Conservation (phyloP, 2,797 vertebrate genomes). For the Chromobotia macracanthus region DNA sequence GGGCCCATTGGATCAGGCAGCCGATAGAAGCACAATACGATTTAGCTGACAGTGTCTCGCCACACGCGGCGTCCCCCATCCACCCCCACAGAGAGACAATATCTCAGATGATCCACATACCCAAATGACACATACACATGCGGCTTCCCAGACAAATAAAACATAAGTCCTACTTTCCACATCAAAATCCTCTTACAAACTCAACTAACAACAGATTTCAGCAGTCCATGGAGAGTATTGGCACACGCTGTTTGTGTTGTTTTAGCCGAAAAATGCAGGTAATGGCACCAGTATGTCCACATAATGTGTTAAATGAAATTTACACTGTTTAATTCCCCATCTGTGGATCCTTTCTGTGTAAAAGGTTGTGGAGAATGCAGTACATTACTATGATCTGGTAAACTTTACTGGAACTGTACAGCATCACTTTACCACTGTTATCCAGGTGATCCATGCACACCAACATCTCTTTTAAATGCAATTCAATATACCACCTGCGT, state of each 20-base stretch:
- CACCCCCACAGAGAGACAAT: conserved; percentile 8
- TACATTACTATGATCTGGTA: too few relatives aligned
- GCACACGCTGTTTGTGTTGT: background rate
- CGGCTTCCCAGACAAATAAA: conserved; percentile 15
- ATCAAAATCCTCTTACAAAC: conserved; percentile 57
- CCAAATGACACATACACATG: conserved; percentile 13
- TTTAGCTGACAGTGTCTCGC: conserved; percentile 12
- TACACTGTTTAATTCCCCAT: too few relatives aligned
- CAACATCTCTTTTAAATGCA: too few relatives aligned
- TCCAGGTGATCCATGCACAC: too few relatives aligned
- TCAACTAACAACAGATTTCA: conserved; percentile 55
- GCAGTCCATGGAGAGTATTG: conserved; percentile 13
- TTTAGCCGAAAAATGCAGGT: background rate
- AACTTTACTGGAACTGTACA: too few relatives aligned
- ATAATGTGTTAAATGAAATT: too few relatives aligned
- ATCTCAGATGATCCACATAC: conserved; percentile 5
- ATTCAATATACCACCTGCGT: too few relatives aligned
- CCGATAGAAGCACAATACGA: background rate
- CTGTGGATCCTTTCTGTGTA: too few relatives aligned
- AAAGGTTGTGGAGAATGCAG: too few relatives aligned
- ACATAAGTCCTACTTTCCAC: background rate
- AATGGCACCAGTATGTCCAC: too few relatives aligned
- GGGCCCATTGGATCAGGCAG: conserved; percentile 19
- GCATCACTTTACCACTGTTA: too few relatives aligned
- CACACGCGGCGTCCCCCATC: background rate